Percentiles rank a stretch among this genome's conserved stretches.
phyloP scores from a whole-genome alignment of 2,888 invertebrate species.

The Hyppa rectilinea region DNA sequence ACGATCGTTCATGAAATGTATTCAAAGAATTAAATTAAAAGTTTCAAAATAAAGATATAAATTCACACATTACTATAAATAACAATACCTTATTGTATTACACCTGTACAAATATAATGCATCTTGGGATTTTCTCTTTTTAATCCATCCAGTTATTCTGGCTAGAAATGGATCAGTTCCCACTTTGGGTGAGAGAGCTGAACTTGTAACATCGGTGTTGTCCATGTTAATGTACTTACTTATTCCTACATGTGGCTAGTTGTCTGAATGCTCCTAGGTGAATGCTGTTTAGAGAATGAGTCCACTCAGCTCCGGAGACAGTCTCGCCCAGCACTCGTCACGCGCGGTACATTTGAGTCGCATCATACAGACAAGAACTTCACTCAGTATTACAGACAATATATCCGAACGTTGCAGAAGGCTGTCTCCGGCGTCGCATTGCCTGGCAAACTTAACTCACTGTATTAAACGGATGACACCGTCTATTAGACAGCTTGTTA shows the following conservation, averaged over 20 bases:
- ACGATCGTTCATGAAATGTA: slow-evolving; percentile 45
- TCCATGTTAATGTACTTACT: slow-evolving; percentile 84
- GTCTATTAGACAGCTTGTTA: slow-evolving; percentile 84
- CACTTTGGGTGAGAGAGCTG: slow-evolving; percentile 92
- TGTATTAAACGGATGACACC: slow-evolving; percentile 76
- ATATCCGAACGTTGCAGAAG: slow-evolving; percentile 56
- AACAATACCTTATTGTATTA: slow-evolving; percentile 58
- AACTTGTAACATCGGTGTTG: slow-evolving; percentile 87
- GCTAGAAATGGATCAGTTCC: slow-evolving; percentile 92
- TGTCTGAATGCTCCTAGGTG: slow-evolving; percentile 89
- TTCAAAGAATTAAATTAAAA: slow-evolving; percentile 41
- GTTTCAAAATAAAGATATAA: slow-evolving; percentile 26
- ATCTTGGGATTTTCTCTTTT: slow-evolving; percentile 87
- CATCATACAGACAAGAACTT: slow-evolving; percentile 37
- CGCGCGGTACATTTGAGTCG: slow-evolving; percentile 29
- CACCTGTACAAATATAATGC: slow-evolving; percentile 79
- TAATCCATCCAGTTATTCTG: slow-evolving; percentile 91
- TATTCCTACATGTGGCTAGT: slow-evolving; percentile 84
- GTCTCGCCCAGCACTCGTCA: slow-evolving; percentile 67
- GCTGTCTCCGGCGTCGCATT: slow-evolving; percentile 83
- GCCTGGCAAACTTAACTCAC: slow-evolving; percentile 74
- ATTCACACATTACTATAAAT: slow-evolving; percentile 50
- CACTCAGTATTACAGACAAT: slow-evolving; percentile 34
- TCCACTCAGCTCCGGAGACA: slow-evolving; percentile 84
- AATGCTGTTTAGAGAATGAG: slow-evolving; percentile 88